Conservation (phyloP, 2,797 vertebrate species). For the Neosalanx taihuensis region DNA sequence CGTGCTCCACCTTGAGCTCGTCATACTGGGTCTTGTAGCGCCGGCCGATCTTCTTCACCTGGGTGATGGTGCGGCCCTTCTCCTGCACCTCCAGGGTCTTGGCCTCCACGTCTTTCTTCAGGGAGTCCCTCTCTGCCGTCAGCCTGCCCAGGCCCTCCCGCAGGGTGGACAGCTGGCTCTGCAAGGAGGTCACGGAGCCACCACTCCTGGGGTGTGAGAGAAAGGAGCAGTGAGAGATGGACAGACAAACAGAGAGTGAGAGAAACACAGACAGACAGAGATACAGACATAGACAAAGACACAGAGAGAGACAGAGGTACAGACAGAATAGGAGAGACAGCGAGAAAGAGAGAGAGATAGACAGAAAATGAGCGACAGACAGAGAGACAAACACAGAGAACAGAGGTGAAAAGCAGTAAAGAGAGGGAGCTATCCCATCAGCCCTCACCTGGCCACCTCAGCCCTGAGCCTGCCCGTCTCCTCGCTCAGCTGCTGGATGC, state of each 20-base stretch:
- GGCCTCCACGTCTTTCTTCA: conserved; percentile 80
- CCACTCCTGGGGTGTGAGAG: conserved; percentile 69
- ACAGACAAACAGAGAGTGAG: background rate
- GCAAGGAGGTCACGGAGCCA: conserved; percentile 78
- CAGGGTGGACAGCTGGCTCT: conserved; percentile 83
- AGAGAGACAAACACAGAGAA: background rate
- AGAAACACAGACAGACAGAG: background rate
- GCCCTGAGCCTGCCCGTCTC: conserved; percentile 84
- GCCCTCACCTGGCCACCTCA: conserved; percentile 78
- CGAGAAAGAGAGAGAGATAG: too few species aligned
- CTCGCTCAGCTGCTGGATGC: conserved; percentile 91
- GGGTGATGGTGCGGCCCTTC: conserved; percentile 88
- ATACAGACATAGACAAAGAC: background rate
- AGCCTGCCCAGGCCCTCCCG: conserved; percentile 81
- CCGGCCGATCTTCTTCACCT: conserved; percentile 97
- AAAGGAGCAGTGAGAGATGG: background rate
- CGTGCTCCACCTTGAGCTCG: conserved; percentile 89
- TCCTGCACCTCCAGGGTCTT: conserved; percentile 87
- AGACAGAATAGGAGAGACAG: background rate
- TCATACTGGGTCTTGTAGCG: conserved; percentile 97
- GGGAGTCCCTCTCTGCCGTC: conserved; percentile 76
- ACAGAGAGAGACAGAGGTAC: background rate
- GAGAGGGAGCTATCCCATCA: background rate
- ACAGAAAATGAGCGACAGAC: background rate
- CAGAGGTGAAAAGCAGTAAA: background rate